Conservation (phyloP, 2,113 vertebrate species). For the Athene noctua region DNA sequence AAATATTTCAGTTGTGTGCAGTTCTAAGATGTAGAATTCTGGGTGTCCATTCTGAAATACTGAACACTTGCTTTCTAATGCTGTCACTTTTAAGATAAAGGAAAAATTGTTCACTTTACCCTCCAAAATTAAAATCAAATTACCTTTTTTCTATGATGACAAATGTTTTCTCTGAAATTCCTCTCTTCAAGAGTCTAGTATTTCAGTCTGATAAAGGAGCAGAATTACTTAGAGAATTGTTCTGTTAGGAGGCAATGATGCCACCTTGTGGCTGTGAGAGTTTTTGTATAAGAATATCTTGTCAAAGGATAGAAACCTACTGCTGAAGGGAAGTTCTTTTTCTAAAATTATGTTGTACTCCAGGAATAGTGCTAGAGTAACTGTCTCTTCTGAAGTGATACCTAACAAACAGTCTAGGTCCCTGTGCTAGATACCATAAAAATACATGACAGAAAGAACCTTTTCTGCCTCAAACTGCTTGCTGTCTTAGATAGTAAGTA, state of each 20-base stretch:
- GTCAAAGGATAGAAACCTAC: not conserved
- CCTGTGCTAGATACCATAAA: not conserved
- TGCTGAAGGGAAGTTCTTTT: not conserved
- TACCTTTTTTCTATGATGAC: not conserved
- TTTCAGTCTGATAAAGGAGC: not conserved
- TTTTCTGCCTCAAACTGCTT: not conserved
- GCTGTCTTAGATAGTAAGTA: not conserved
- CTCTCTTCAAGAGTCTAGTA: not conserved
- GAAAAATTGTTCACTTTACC: not conserved
- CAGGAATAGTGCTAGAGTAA: not conserved
- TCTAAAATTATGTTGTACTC: not conserved
- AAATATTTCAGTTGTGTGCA: not conserved
- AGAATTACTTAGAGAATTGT: not conserved
- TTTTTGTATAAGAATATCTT: not conserved
- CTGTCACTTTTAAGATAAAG: not conserved
- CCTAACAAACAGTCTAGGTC: not conserved
- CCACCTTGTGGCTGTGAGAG: not conserved
- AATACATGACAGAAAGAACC: not conserved
- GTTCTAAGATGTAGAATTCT: not conserved
- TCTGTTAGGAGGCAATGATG: not conserved
- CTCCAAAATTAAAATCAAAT: not conserved
- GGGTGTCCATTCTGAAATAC: not conserved
- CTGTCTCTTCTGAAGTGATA: not conserved
- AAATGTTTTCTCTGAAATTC: not conserved
- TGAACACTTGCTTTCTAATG: not conserved